Evolutionary conservation across 2,888 invertebrate species (phyloP).

Genomic region (Drosophila rubida): DNA sequence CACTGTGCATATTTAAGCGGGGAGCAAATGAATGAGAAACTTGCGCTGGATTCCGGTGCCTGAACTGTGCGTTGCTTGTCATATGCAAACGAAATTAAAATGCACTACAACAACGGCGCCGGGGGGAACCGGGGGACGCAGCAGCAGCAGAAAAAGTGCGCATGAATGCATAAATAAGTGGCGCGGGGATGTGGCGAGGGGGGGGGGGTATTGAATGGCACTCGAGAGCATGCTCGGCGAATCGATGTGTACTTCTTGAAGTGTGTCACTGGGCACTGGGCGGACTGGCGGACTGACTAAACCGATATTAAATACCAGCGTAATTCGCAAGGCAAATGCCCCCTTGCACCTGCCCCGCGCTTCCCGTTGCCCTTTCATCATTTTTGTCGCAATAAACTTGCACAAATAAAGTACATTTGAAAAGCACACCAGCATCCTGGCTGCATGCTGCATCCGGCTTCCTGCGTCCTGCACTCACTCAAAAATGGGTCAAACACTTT

Average conservation of each 20-base stretch:
- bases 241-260: constrained; percentile 31
- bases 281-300: constrained; percentile 23
- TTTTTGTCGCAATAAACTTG: constrained; percentile 40
- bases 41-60: constrained; percentile 65
- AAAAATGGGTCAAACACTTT: constrained; percentile 71
- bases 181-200: too few species aligned
- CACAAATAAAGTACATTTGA: constrained; percentile 65
- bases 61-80: constrained; percentile 65
- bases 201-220: constrained; percentile 69
- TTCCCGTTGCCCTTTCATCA: too few species aligned
- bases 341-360: too few species aligned
- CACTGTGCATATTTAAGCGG: constrained; percentile 71
- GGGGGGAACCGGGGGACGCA: constrained; percentile 17
- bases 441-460: neutral
- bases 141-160: constrained; percentile 67
- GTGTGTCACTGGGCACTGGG: constrained; percentile 43
- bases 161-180: constrained; percentile 78
- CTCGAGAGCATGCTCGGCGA: constrained; percentile 64
- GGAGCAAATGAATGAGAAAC: constrained; percentile 72
- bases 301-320: constrained; percentile 40
- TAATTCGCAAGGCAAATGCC: constrained; percentile 7
- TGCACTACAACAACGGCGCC: constrained; percentile 68
- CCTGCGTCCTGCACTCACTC: neutral
- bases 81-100: constrained; percentile 80
- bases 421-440: constrained; percentile 24